Evolutionary conservation across 2,113 vertebrate genomes (phyloP).

Genomic region (Pangasianodon gigas): DNA sequence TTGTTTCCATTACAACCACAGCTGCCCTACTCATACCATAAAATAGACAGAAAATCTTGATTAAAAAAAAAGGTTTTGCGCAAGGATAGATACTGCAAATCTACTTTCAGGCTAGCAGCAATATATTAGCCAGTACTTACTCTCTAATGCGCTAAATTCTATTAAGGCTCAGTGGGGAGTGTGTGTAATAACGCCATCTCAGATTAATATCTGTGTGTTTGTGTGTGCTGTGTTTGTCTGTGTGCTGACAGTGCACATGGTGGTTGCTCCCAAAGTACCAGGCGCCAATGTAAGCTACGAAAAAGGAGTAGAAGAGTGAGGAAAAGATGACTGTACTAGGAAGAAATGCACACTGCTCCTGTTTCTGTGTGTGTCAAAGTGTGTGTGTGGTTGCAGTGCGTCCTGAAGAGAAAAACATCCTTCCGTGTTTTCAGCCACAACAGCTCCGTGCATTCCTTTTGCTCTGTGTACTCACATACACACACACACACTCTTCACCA

Average conservation of each 20-base stretch:
- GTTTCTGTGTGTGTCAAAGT: conserved; percentile 1
- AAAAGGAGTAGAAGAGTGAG: conserved; percentile 7
- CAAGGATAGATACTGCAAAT: background rate
- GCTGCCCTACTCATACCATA: background rate
- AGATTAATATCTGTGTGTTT: conserved; percentile 48
- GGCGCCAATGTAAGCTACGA: conserved; percentile 34
- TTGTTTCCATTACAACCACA: background rate
- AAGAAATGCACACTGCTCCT: conserved; percentile 30
- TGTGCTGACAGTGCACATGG: conserved; percentile 33
- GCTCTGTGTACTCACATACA: background rate
- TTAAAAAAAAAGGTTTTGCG: background rate
- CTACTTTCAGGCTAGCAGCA: background rate
- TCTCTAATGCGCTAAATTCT: conserved; percentile 10
- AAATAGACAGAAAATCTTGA: background rate
- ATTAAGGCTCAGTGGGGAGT: conserved; percentile 14
- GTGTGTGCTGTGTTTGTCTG: background rate
- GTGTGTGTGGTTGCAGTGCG: background rate
- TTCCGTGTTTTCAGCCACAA: conserved; percentile 25
- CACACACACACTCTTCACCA: background rate
- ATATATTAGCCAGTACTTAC: conserved; percentile 8
- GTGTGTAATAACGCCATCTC: background rate
- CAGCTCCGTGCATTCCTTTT: conserved; percentile 13
- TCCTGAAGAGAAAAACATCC: conserved; percentile 39
- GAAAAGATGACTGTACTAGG: conserved; percentile 38
- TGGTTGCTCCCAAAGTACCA: conserved; percentile 28